Percentiles rank a stretch among this genome's conserved stretches.
Conservation (phyloP, 2,888 invertebrate species). For the Camptogramma bilineatum region DNA sequence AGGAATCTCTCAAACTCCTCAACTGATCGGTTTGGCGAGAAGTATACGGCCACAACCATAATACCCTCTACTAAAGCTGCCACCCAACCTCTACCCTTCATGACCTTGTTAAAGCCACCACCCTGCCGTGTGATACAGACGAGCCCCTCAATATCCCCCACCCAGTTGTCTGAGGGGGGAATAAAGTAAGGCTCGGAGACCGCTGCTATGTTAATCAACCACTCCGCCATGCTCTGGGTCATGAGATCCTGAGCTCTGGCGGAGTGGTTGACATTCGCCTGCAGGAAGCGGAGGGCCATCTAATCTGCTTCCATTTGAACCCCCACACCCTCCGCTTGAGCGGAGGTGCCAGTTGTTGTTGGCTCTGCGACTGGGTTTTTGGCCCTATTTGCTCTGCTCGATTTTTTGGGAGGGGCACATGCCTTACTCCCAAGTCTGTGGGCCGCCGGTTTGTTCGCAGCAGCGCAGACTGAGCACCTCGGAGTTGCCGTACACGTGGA, state of each 20-base stretch:
- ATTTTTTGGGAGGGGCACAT: neutral
- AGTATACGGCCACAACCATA: neutral
- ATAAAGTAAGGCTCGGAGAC: neutral
- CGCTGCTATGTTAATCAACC: no score
- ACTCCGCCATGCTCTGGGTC: no score
- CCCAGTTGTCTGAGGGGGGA: neutral
- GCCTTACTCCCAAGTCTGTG: neutral
- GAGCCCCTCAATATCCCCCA: neutral
- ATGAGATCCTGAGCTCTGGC: no score
- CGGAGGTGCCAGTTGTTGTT: no score
- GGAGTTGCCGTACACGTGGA: neutral
- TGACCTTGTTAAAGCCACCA: no score
- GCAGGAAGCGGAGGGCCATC: neutral
- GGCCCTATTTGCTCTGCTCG: neutral
- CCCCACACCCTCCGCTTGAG: no score
- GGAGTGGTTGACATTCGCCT: neutral
- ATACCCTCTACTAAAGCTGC: no score
- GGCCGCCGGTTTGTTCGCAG: neutral
- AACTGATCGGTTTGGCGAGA: neutral
- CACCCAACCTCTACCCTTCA: no score
- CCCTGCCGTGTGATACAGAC: no score
- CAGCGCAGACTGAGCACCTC: neutral
- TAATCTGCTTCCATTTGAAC: no score
- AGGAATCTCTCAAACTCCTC: constrained; percentile 27
- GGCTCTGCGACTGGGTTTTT: no score